Base-by-base conservation (phyloP, 2,113 vertebrate genomes). In the Montifringilla adamsi region DNA sequence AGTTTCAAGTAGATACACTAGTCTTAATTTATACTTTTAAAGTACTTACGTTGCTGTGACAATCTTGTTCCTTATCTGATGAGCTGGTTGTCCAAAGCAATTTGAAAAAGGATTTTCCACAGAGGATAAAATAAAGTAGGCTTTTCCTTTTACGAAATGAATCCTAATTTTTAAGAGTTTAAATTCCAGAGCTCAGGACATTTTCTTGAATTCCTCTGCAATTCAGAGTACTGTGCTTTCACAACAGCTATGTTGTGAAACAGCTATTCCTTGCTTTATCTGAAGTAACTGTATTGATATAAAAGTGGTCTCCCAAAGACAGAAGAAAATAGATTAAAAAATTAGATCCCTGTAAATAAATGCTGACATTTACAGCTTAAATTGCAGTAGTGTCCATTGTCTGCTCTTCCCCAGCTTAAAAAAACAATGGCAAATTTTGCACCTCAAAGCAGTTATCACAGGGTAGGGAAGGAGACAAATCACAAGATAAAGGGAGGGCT, bases 11-110 rank as follows among this genome's bases (percentile, higher is more conserved):
- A 7, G 39, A 73, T 77, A 88, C 21, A 84, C 86, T 90, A 87
- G 84, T 97, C 91, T 94, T 84, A 90, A 93, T 88, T 95, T 91
- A 62, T 35, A 75, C 77, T 94, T 95, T 87, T 90, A 86, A 96
- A 93, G 68, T 55, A 82, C 24, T 92, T 86, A 39, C 0, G 11
- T 77, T 86, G 44, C 66, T 93, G 73, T 92, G 83, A 79, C 83
- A 75, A 6, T 82, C 83, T 66, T 90, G 22, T 35, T 89, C 68
- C 58, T 87, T 84, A 94, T 76, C 69, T 79, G 52, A 89, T 90
- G 60, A 93, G 73, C 30, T 77, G 19, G 27, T 41, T 84, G 79
- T 69, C 87, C 82, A 67, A 47, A 56, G 64, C 33, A 85, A 86
- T 91, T 93, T 93, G 75, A 77, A 87, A 90, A 35, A 26, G 22